phyloP scores from a whole-genome alignment of 2,888 invertebrate species.

The Parascotia fuliginaria region DNA sequence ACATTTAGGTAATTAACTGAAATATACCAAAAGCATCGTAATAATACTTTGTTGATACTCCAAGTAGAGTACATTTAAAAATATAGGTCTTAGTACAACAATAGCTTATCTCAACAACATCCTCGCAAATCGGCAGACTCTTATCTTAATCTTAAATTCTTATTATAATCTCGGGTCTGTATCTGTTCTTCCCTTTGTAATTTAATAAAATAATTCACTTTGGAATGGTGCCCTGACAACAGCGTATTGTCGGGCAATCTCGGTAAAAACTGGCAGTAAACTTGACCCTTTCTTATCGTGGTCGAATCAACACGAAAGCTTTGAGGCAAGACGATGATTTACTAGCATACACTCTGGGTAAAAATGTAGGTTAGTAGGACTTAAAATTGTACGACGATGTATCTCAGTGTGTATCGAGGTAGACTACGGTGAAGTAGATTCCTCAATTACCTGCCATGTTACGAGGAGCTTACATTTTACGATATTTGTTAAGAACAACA shows the following conservation, averaged over 20 bases:
- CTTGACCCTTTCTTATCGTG: constrained; percentile 76
- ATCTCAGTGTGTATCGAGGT: too few relatives aligned
- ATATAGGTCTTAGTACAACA: constrained; percentile 21
- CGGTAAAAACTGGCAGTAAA: constrained; percentile 79
- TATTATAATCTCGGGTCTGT: constrained; percentile 63
- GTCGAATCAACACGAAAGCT: constrained; percentile 71
- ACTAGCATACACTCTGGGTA: constrained; percentile 61
- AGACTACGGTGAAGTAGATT: too few relatives aligned
- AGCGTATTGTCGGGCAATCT: constrained; percentile 70
- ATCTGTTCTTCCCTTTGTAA: constrained; percentile 63
- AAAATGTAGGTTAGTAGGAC: constrained; percentile 72
- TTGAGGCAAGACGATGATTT: constrained; percentile 63
- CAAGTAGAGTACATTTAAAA: too few relatives aligned
- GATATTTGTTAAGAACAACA: constrained; percentile 45
- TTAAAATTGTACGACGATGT: constrained; percentile 69
- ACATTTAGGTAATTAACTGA: too few relatives aligned
- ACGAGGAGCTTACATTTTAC: constrained; percentile 51
- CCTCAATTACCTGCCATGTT: too few relatives aligned
- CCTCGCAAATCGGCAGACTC: constrained; percentile 57
- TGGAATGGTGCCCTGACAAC: constrained; percentile 67
- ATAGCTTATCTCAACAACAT: constrained; percentile 48
- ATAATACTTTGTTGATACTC: too few relatives aligned
- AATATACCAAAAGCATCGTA: too few relatives aligned
- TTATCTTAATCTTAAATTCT: constrained; percentile 66
- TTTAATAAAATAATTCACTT: constrained; percentile 74